These are phyloP conservation scores for Mercenaria mercenaria DNA, from an alignment of 1,140 invertebrate species.

Conservation along the genomic window DNA sequence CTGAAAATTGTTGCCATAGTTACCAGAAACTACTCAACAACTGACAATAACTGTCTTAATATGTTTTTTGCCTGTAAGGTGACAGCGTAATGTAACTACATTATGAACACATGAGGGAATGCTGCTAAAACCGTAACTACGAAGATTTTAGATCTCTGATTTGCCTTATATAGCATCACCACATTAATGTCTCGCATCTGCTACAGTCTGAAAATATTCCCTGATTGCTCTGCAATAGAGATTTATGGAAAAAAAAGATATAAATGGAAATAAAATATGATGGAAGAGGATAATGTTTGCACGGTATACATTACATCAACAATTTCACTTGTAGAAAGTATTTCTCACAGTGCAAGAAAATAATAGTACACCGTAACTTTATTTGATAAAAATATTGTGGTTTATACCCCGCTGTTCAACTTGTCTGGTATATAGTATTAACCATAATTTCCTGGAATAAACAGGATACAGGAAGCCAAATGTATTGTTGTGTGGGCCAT, in stretches of 20 bases:
- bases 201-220: background rate
- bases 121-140: background rate
- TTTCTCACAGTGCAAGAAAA: too few relatives aligned
- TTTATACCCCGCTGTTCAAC: too few relatives aligned
- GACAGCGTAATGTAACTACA: conserved; percentile 1
- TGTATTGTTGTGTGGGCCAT: too few relatives aligned
- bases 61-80: conserved; percentile 39
- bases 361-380: too few relatives aligned
- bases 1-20: conserved; percentile 35
- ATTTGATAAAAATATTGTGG: too few relatives aligned
- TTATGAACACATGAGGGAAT: background rate
- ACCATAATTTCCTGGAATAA: background rate
- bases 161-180: background rate
- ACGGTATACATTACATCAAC: too few relatives aligned
- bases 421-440: background rate
- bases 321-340: too few relatives aligned
- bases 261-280: too few relatives aligned
- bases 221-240: too few relatives aligned
- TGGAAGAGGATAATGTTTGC: too few relatives aligned
- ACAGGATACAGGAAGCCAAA: background rate
- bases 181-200: background rate
- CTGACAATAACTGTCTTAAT: conserved; percentile 34
- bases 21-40: conserved; percentile 11
- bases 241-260: too few relatives aligned
- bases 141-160: background rate